These are phyloP conservation scores for Pegea sp. DNA, from an alignment of 23 tunicate species.

Conservation along the genomic window DNA sequence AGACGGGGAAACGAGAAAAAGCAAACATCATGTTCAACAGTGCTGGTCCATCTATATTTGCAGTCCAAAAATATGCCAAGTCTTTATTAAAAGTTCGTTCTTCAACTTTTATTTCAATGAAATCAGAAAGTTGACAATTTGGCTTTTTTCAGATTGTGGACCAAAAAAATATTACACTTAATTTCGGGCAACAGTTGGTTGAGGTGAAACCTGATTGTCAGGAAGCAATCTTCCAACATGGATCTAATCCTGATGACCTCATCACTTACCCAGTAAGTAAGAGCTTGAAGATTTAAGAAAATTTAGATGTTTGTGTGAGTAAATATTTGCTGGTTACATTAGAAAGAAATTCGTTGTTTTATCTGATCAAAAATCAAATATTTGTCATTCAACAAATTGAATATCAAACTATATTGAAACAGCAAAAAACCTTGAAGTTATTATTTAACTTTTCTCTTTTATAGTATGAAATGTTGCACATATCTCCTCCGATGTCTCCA, in stretches of 20 bases:
- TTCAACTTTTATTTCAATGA: not conserved
- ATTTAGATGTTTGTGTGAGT: no score
- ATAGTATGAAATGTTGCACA: slow-evolving; percentile 73
- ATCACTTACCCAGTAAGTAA: not conserved
- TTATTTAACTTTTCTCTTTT: no score
- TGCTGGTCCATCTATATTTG: slow-evolving; percentile 78
- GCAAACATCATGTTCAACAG: slow-evolving; percentile 80
- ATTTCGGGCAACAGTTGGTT: slow-evolving; percentile 56
- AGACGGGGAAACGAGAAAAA: slow-evolving; percentile 64
- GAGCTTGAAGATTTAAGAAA: no score
- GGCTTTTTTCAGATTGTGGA: slow-evolving; percentile 62
- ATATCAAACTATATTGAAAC: no score
- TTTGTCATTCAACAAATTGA: no score
- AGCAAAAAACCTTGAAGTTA: no score
- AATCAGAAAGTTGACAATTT: not conserved
- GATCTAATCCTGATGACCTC: slow-evolving; percentile 7
- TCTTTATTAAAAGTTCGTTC: slow-evolving; percentile 32
- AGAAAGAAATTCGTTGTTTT: no score
- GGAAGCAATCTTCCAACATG: slow-evolving; percentile 59
- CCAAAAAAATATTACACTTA: slow-evolving; percentile 25
- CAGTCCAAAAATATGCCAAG: slow-evolving; percentile 85
- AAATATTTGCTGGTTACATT: no score
- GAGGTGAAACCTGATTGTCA: slow-evolving; percentile 60
- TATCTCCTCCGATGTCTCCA: slow-evolving; percentile 74
- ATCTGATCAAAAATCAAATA: no score